Evolutionary conservation across 2,113 vertebrate species (phyloP), one percentile per base, ranked within the genome.

Genomic region (Theropithecus gelada): DNA sequence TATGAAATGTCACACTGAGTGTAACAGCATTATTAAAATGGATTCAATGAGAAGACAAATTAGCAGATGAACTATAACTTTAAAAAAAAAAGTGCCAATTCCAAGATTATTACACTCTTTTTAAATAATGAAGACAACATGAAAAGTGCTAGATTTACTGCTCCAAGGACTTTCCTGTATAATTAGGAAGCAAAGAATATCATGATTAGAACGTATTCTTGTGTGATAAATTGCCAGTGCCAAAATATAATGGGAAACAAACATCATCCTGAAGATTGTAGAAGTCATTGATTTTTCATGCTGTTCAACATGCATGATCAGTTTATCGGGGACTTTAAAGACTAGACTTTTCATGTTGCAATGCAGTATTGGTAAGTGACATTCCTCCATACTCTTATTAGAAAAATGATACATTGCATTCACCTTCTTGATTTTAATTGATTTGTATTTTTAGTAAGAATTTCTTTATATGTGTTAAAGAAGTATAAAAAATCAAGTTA

Each of bases 91-190:
- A 84, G 50, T 70, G 55, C 38, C 18, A 1, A 55, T 78, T 61
- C 30, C 7, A 50, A 45, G 32, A 73, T 68, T 45, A 75, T 88
- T 48, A 66, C 1, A 35, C 45, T 59, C 45, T 80, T 96, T 80
- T 87, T 0, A 93, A 93, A 81, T 92, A 76, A 55, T 3, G 2
- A 96, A 30, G 38, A 88, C 8, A 43, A 57, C 17, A 52, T 80
- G 35, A 75, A 66, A 93, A 88, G 55, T 97, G n/a, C 4, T 73
- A 40, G 3, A 96, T 30, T 30, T 85, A 86, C 25, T 95, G 20
- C 20, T 88, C 25, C 18, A 90, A 70, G 40, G 55, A 75, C 43
- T 96, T 94, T 93, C 35, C 40, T 40, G 17, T 50, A 23, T 81
- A 72, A 48, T 94, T 93, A 72, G 22, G 30, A 76, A 85, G 23